Base-by-base conservation (phyloP, 2,888 invertebrate genomes). In the Nesidiocoris tenuis region DNA sequence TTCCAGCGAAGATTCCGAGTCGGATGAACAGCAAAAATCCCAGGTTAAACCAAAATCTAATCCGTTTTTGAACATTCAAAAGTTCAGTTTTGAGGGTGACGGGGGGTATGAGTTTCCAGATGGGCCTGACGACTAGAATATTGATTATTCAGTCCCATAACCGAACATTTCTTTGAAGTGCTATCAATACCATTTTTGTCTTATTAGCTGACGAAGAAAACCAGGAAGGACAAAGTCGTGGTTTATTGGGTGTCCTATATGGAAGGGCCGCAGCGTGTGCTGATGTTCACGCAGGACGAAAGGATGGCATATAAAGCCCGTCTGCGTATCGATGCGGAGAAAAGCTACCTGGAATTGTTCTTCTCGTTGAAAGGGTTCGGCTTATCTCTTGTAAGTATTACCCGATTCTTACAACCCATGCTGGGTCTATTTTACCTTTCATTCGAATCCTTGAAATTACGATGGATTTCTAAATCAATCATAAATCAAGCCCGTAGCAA, bases 191-290 rank as follows among this genome's bases (percentile, higher is more conserved):
- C 21, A 7, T 39, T 39, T 3, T 7, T 39, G 39, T 39, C 12
- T 61, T 59, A 77, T 66, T 70, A 80, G 78, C 67, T 83, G 72
- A 81, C 82, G 70, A 89, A 88, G 80, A 89, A 90, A 83, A 88
- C 90, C 77, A 87, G 90, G 74, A 90, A 88, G 82, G 91, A 92
- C 82, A 91, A 92, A 82, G 89, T 92, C 2, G 85, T 89, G 0
- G 90, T 94, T 9, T 92, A 91, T 83, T 94, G 93, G 93, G 87
- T 92, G 55, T 92, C 92, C 2, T 93, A 90, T 82, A 87, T 91
- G 83, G 91, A 92, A 78, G 90, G 89, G 0, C 87, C 88, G 63
- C 93, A 94, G 83, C 85, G 92, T 80, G 90, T 91, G 0, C 85
- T 93, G 75, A 86, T 91, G 17, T 87, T 94, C 80, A 91, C 92